phyloP scores from a whole-genome alignment of 35 echinoderm and acorn worm genomes.

The Eucidaris tribuloides region DNA sequence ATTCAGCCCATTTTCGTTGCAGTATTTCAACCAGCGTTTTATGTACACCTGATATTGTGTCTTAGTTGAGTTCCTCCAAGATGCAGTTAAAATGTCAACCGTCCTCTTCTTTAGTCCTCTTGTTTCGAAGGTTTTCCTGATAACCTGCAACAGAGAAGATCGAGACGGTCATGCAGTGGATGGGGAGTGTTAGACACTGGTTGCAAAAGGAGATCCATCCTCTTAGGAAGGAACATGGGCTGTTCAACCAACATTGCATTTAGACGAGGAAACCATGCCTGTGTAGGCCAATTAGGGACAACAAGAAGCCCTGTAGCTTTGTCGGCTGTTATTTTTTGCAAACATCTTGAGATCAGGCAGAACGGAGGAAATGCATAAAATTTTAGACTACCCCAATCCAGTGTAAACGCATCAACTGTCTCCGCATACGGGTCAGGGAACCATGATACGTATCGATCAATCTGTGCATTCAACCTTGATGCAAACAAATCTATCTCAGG shows the following conservation, averaged over 20 bases:
- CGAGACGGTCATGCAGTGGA: background rate
- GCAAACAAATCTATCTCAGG: slow-evolving; percentile 81
- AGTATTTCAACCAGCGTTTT: slow-evolving; percentile 35
- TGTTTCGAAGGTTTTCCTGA: slow-evolving; percentile 10
- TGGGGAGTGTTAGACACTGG: background rate
- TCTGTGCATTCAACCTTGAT: slow-evolving; percentile 51
- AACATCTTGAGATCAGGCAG: slow-evolving; percentile 17
- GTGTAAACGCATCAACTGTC: slow-evolving; percentile 69
- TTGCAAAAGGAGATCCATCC: background rate
- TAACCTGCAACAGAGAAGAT: slow-evolving; percentile 36
- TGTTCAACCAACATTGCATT: background rate
- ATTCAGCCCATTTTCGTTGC: background rate
- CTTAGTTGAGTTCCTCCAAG: slow-evolving; percentile 38
- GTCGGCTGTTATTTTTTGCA: slow-evolving; percentile 47
- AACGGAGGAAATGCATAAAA: slow-evolving; percentile 9
- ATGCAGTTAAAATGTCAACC: slow-evolving; percentile 12
- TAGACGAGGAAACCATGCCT: slow-evolving; percentile 43
- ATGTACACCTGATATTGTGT: slow-evolving; percentile 34
- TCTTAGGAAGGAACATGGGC: background rate
- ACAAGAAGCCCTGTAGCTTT: slow-evolving; percentile 33
- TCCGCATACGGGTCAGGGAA: slow-evolving; percentile 59
- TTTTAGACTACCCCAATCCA: slow-evolving; percentile 52
- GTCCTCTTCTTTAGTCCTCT: background rate
- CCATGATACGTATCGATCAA: slow-evolving; percentile 72
- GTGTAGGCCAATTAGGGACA: slow-evolving; percentile 58